Evolutionary conservation across 2,797 vertebrate species (phyloP).

Genomic region (Acanthornis magna): DNA sequence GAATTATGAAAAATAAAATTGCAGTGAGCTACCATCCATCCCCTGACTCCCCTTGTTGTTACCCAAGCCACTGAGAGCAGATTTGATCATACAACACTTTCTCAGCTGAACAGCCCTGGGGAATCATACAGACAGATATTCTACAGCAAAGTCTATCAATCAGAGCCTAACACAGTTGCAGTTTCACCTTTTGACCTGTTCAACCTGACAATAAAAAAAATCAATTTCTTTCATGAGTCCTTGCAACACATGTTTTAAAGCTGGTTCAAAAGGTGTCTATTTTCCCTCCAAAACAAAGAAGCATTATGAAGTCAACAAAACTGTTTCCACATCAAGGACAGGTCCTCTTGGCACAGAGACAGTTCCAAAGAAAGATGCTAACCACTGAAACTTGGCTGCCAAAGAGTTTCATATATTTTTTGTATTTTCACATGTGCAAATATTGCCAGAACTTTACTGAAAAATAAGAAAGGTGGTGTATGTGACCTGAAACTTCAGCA

Average conservation of each 20-base stretch:
- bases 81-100: conserved; percentile 21
- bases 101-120: conserved; percentile 13
- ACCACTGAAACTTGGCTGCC: background rate
- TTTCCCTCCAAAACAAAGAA: conserved; percentile 34
- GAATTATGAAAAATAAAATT: background rate
- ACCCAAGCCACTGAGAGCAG: background rate
- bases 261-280: background rate
- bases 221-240: conserved; percentile 5
- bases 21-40: background rate
- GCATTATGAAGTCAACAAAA: conserved; percentile 36
- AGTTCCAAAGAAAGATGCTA: background rate
- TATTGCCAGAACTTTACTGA: background rate
- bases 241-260: conserved; percentile 18
- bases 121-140: background rate
- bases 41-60: background rate
- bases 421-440: background rate
- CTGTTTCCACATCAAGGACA: conserved; percentile 19
- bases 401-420: background rate
- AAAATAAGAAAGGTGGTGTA: background rate
- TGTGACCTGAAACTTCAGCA: background rate
- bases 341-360: background rate
- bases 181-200: conserved; percentile 53
- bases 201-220: background rate
- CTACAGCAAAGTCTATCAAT: background rate
- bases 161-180: background rate